A percentile compares a stretch with the other conserved stretches of the same genome.
phyloP scores from a whole-genome alignment of 2,113 vertebrate genomes.

The Dendrocopos noguchii region DNA sequence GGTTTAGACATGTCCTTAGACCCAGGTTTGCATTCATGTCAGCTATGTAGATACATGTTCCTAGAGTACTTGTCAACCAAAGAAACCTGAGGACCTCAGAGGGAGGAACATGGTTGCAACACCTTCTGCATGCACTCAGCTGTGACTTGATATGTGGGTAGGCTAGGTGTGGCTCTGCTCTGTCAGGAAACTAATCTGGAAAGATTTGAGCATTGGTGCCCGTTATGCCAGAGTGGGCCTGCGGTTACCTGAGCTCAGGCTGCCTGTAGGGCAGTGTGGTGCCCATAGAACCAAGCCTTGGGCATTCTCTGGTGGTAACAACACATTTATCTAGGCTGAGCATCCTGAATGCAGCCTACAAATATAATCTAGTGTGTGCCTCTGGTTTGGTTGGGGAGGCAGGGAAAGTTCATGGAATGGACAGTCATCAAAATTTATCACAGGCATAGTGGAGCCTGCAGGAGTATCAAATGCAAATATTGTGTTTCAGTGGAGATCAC shows the following conservation, averaged over 20 bases:
- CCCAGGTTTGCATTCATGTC: not conserved
- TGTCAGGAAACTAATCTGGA: not conserved
- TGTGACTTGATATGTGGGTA: fast-evolving
- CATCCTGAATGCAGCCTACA: not conserved
- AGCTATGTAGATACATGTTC: not conserved
- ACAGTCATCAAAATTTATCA: not conserved
- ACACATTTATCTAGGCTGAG: not conserved
- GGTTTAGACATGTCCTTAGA: not conserved
- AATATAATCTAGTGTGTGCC: not conserved
- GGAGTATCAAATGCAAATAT: not conserved
- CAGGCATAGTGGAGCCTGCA: not conserved
- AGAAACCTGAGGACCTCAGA: not conserved
- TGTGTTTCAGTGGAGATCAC: not conserved
- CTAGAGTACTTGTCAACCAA: not conserved
- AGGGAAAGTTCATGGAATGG: not conserved
- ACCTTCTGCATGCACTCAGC: not conserved
- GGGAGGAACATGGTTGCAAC: not conserved
- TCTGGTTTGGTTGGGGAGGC: not conserved
- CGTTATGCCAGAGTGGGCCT: not conserved
- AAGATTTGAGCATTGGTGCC: not conserved
- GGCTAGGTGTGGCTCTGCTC: not conserved
- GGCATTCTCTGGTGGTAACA: not conserved
- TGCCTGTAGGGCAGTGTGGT: not conserved
- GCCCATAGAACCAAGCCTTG: not conserved
- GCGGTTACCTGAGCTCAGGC: not conserved